These are phyloP conservation scores for Heterotilapia buettikoferi DNA, from an alignment of 2,113 vertebrate species.

Conservation along the genomic window DNA sequence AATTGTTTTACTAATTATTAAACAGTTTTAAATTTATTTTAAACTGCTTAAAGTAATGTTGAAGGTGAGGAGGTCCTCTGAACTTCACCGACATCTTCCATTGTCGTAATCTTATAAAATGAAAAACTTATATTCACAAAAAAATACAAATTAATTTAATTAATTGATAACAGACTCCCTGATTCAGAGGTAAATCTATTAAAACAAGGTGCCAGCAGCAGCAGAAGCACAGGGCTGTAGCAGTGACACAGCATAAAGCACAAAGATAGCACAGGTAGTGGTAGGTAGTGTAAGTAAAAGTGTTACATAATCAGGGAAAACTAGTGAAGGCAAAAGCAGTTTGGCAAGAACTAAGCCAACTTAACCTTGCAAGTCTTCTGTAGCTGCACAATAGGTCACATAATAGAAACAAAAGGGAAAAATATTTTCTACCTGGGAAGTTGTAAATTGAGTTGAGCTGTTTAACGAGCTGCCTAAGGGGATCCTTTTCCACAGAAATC, in stretches of 20 bases:
- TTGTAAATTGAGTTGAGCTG: neutral
- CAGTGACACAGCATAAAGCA: neutral
- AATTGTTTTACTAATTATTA: neutral
- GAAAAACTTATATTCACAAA: neutral
- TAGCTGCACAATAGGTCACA: neutral
- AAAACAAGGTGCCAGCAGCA: neutral
- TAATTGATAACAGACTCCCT: neutral
- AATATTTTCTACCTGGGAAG: neutral
- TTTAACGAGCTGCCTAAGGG: neutral
- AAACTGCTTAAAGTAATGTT: neutral
- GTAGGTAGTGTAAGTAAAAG: neutral
- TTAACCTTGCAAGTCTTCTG: neutral
- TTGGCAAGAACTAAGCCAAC: neutral
- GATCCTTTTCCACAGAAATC: neutral
- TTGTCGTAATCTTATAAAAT: neutral
- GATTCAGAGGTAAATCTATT: neutral
- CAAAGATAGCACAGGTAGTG: neutral
- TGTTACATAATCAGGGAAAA: neutral
- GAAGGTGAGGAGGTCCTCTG: neutral
- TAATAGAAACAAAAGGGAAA: neutral
- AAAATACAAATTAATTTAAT: neutral
- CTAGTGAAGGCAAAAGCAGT: neutral
- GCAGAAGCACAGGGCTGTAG: neutral
- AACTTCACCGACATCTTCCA: neutral
- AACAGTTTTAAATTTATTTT: neutral